Conservation (phyloP, 2,113 vertebrate genomes). For the Gila orcuttii region DNA sequence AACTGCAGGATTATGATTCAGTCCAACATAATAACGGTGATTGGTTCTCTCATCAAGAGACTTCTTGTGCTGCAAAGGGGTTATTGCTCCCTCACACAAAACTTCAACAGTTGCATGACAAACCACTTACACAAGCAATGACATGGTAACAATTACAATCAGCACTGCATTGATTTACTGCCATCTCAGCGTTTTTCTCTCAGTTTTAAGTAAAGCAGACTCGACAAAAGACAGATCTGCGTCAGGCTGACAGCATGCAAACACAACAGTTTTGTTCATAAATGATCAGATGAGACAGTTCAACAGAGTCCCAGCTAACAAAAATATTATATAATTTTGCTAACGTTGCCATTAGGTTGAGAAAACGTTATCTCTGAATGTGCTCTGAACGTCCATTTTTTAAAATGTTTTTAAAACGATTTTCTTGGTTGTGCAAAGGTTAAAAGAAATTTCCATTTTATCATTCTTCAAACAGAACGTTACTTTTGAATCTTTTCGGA, state of each 20-base stretch:
- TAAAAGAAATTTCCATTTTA: no score
- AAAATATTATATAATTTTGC: no score
- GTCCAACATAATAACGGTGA: not conserved
- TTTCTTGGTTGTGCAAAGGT: no score
- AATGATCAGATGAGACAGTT: not conserved
- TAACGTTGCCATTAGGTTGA: no score
- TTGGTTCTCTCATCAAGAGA: not conserved
- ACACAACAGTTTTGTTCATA: not conserved
- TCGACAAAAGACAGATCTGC: not conserved
- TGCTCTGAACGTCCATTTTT: no score
- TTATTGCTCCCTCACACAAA: not conserved
- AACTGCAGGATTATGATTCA: not conserved
- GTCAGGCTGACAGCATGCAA: not conserved
- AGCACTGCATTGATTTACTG: not conserved
- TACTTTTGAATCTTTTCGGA: no score
- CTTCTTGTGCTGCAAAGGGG: not conserved
- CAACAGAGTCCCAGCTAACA: not conserved
- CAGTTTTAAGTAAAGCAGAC: not conserved
- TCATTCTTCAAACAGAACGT: no score
- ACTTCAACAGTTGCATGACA: not conserved
- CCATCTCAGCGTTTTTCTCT: not conserved
- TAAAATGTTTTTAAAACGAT: no score
- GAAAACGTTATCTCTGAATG: no score
- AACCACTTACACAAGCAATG: conserved; percentile 14
- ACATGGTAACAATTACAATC: not conserved